Evolutionary conservation across 2,113 vertebrate genomes (phyloP).

Genomic region (Orientallactaga bullata): DNA sequence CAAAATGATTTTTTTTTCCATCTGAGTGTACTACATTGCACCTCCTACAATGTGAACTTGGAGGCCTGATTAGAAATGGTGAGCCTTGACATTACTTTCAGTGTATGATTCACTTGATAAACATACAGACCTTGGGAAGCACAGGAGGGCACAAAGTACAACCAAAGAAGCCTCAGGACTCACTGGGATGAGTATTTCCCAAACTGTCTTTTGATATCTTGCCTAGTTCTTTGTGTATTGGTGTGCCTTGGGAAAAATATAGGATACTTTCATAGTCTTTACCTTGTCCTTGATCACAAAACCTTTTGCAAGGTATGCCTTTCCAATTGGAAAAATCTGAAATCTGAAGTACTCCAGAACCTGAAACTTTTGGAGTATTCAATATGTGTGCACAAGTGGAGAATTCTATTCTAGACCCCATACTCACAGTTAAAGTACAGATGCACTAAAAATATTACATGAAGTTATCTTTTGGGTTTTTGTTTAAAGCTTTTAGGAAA

Average conservation of each 20-base stretch:
- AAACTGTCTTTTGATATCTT: neutral
- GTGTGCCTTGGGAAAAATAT: neutral
- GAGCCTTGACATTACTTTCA: neutral
- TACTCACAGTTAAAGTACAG: neutral
- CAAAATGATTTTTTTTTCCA: slow-evolving; percentile 41
- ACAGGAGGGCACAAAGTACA: neutral
- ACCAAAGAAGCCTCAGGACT: neutral
- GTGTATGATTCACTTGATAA: neutral
- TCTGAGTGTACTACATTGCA: neutral
- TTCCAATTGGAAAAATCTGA: neutral
- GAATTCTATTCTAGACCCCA: neutral
- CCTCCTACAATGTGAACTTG: neutral
- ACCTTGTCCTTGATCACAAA: slow-evolving; percentile 8
- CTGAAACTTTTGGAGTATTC: neutral
- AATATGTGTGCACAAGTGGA: neutral
- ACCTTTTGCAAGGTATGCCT: neutral
- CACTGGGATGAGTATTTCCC: neutral
- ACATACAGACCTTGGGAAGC: neutral
- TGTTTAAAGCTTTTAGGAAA: neutral
- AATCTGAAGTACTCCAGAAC: neutral
- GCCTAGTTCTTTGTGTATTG: neutral
- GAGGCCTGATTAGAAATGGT: slow-evolving; percentile 1
- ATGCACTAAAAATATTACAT: neutral
- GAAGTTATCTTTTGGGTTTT: neutral
- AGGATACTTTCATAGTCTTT: neutral